These are phyloP conservation scores for Sipunculus nudus DNA, from an alignment of 2,888 invertebrate genomes.

Conservation along the genomic window DNA sequence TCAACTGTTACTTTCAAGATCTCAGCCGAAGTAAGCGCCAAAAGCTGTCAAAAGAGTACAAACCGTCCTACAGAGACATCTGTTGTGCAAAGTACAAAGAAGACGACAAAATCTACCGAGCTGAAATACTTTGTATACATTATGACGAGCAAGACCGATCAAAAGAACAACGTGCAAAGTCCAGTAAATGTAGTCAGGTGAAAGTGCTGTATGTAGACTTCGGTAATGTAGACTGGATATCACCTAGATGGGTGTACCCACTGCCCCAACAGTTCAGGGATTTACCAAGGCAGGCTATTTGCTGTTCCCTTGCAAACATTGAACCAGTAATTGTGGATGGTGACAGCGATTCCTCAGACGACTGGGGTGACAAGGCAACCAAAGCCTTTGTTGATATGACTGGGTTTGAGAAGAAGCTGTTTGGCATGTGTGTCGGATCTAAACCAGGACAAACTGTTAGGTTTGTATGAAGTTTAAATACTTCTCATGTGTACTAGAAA, in stretches of 20 bases:
- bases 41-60: constrained; percentile 35
- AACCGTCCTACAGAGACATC: constrained; percentile 73
- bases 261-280: constrained; percentile 77
- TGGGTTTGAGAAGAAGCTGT: constrained; percentile 11
- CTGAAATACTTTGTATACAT: constrained; percentile 73
- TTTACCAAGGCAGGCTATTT: constrained; percentile 84
- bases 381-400: constrained; percentile 10
- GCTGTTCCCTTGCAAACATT: constrained; percentile 76
- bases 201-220: constrained; percentile 85
- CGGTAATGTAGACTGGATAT: constrained; percentile 81
- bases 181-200: too few relatives aligned
- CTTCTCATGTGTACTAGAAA: too few relatives aligned
- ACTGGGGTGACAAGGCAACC: background rate
- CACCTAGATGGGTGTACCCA: constrained; percentile 76
- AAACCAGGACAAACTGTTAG: too few relatives aligned
- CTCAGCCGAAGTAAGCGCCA: constrained; percentile 13
- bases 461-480: too few relatives aligned
- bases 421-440: too few relatives aligned
- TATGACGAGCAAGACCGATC: too few relatives aligned
- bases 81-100: constrained; percentile 84
- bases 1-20: constrained; percentile 40
- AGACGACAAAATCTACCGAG: constrained; percentile 82
- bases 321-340: background rate
- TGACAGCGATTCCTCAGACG: background rate
- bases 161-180: too few relatives aligned